A percentile compares a stretch with the other conserved stretches of the same genome.
phyloP scores from a whole-genome alignment of 2,888 invertebrate species.

The Ptychoptera contaminata region DNA sequence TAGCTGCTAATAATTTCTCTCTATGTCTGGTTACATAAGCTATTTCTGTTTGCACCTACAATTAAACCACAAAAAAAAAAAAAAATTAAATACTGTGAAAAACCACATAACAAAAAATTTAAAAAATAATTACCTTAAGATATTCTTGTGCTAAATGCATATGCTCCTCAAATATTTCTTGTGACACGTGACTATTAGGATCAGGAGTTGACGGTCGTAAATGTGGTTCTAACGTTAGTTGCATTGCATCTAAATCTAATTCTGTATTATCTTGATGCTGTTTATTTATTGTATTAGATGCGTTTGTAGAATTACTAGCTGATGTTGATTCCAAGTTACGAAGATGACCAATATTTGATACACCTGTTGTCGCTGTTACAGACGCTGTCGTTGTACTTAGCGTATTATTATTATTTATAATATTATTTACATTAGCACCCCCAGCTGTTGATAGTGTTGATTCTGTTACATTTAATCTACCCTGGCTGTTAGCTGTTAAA shows the following conservation, averaged over 20 bases:
- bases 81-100: conserved; percentile 1
- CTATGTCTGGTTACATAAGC: conserved; percentile 65
- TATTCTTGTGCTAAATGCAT: conserved; percentile 78
- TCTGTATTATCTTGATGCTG: conserved; percentile 26
- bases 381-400: conserved; percentile 12
- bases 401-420: neutral
- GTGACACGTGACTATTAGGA: conserved; percentile 56
- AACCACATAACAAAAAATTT: neutral
- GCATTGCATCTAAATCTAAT: conserved; percentile 48
- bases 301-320: conserved; percentile 19
- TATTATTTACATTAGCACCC: neutral
- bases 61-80: conserved; percentile 8
- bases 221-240: conserved; percentile 66
- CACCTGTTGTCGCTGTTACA: conserved; percentile 9
- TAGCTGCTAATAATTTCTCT: conserved; percentile 46
- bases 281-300: conserved; percentile 18
- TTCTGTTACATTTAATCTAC: conserved; percentile 26
- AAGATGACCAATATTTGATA: conserved; percentile 2
- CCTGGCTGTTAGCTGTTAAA: conserved; percentile 29
- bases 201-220: conserved; percentile 74
- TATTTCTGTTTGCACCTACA: conserved; percentile 63
- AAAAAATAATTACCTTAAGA: conserved; percentile 42
- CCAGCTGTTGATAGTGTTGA: conserved; percentile 1
- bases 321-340: conserved; percentile 6
- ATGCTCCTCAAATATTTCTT: conserved; percentile 77